Conservation (phyloP, 2,113 vertebrate species). For the Piprites chloris region DNA sequence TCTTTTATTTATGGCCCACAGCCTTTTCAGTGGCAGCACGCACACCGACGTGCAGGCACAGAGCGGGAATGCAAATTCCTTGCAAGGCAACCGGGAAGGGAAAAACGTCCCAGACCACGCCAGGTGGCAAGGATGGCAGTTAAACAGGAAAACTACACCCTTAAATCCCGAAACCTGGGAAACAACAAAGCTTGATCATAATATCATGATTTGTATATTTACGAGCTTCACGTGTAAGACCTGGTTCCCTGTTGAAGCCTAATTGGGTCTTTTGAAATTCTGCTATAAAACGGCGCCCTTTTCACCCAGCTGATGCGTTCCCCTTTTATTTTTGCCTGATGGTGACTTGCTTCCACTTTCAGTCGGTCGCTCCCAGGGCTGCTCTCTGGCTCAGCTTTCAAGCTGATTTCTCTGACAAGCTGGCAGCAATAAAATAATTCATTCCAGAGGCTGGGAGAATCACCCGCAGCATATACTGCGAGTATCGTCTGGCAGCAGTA, state of each 20-base stretch:
- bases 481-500: conserved; percentile 27
- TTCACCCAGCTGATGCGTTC: not conserved
- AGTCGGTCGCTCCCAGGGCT: not conserved
- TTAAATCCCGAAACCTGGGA: not conserved
- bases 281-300: not conserved
- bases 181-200: not conserved
- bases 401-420: conserved; percentile 54
- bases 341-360: not conserved
- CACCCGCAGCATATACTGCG: conserved; percentile 14
- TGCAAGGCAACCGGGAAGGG: not conserved
- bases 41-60: not conserved
- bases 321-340: not conserved
- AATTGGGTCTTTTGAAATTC: not conserved
- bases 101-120: not conserved
- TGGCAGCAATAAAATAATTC: conserved; percentile 60
- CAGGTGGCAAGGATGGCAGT: not conserved
- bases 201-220: not conserved
- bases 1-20: conserved; percentile 54
- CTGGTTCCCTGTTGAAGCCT: not conserved
- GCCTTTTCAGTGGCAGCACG: conserved; percentile 30
- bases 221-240: not conserved
- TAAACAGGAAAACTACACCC: not conserved
- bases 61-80: not conserved
- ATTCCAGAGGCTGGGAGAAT: conserved; percentile 54
- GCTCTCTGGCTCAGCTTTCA: conserved; percentile 48